Evolutionary conservation across 2,113 vertebrate genomes (phyloP), one percentile per base, ranked within the genome.

Genomic region (Bubo bubo): DNA sequence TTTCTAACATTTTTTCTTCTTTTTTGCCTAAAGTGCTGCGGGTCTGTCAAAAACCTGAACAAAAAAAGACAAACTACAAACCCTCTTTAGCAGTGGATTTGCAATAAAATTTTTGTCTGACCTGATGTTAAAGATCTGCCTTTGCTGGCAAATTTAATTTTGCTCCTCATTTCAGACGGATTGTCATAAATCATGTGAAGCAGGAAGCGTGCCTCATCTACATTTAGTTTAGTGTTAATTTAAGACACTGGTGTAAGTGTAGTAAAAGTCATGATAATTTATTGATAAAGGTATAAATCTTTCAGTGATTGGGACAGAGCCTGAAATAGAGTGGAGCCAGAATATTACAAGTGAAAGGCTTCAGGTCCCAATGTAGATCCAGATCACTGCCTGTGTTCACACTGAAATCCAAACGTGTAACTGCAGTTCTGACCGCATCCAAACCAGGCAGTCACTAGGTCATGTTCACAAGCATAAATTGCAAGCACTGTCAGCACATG

Each of bases 241-340:
- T 97, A 95, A 96, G 96, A 79, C 93, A 88, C 49, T 90, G 81
- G 35, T 91, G 84, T 93, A 94, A 96, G 93, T 58, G 94, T 82
- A 95, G 91, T 97, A 97, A 97, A 97, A 97, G 94, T 97, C 96
- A 96, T 16, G 73, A 86, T 95, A 97, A 97, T 97, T 97, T 96
- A 97, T 96, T 97, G 95, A 95, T 96, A 96, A 95, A 96, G 74
- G 73, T 89, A 96, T 97, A 97, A 96, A 96, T 96, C 96, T 95
- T 95, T 93, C 97, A 94, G 86, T 94, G 87, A 96, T 52, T 97
- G 93, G 93, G 95, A 93, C 72, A 66, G 89, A 94, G 96, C 93
- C 95, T 90, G 94, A 87, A 93, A 62, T 35, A 73, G 84, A 89
- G 86, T 0, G 0, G 80, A 93, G 90, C 80, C 93, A 95, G 93